Evolutionary conservation across 2,888 invertebrate species (phyloP).

Genomic region (Sympetrum striolatum): DNA sequence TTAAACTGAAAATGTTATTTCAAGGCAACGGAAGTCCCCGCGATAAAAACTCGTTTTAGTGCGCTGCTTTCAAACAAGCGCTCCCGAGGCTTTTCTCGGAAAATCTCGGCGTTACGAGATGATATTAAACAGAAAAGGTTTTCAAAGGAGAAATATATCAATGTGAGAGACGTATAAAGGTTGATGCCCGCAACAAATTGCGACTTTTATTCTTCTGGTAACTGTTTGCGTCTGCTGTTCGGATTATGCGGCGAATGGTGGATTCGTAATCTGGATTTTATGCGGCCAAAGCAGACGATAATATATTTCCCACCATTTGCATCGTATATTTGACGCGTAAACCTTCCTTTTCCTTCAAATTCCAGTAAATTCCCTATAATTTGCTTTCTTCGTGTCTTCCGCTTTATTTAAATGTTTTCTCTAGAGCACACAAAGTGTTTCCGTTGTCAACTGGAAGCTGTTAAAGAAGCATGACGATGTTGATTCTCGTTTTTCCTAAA

Average conservation of each 20-base stretch:
- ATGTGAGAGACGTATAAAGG: background rate
- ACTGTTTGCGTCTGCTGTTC: background rate
- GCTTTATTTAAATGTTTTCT: too few species aligned
- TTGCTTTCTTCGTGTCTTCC: too few species aligned
- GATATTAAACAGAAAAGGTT: constrained; percentile 27
- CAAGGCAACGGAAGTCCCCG: background rate
- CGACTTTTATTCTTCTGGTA: background rate
- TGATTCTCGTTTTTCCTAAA: too few species aligned
- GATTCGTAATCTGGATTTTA: background rate
- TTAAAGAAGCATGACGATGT: too few species aligned
- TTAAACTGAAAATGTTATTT: background rate
- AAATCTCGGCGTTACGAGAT: constrained; percentile 29
- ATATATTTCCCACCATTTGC: background rate
- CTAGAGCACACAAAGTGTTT: too few species aligned
- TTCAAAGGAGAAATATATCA: constrained; percentile 13
- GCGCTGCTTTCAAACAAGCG: background rate
- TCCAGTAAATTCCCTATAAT: too few species aligned
- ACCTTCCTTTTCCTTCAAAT: too few species aligned
- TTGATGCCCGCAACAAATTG: background rate
- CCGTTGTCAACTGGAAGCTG: too few species aligned
- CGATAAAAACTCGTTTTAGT: background rate
- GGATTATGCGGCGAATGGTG: background rate
- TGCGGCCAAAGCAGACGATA: background rate
- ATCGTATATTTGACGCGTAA: background rate
- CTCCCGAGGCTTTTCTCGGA: constrained; percentile 3